Evolutionary conservation across 2,797 vertebrate species (phyloP).

Genomic region (Otus scops): DNA sequence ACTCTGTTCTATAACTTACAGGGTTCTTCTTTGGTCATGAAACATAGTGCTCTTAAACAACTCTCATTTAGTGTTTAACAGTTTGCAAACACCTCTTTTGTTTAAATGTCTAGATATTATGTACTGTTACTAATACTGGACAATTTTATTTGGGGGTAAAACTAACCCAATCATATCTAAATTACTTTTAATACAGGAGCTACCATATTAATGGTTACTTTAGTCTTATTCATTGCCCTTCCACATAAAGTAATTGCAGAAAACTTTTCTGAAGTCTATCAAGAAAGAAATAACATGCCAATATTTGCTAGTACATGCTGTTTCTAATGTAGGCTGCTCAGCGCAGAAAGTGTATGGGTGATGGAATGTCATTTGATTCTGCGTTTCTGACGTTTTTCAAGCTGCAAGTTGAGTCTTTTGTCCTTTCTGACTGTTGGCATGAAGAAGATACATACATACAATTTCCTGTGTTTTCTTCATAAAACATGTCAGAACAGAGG

Average conservation of each 20-base stretch:
- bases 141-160: background rate
- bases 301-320: background rate
- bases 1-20: background rate
- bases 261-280: background rate
- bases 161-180: background rate
- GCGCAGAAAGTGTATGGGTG: background rate
- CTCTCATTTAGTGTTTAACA: background rate
- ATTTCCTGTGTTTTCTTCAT: background rate
- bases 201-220: background rate
- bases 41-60: background rate
- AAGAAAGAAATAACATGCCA: background rate
- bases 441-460: background rate
- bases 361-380: background rate
- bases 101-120: background rate
- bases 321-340: background rate
- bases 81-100: background rate
- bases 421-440: background rate
- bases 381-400: conserved; percentile 2
- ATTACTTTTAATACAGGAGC: background rate
- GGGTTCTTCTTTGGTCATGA: background rate
- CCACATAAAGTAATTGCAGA: background rate
- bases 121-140: background rate
- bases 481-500: background rate
- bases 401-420: conserved; percentile 8
- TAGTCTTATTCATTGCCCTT: background rate